A percentile compares a stretch with the other conserved stretches of the same genome.
Evolutionary conservation across 2,888 invertebrate genomes (phyloP).

Genomic region (Euphydryas editha): DNA sequence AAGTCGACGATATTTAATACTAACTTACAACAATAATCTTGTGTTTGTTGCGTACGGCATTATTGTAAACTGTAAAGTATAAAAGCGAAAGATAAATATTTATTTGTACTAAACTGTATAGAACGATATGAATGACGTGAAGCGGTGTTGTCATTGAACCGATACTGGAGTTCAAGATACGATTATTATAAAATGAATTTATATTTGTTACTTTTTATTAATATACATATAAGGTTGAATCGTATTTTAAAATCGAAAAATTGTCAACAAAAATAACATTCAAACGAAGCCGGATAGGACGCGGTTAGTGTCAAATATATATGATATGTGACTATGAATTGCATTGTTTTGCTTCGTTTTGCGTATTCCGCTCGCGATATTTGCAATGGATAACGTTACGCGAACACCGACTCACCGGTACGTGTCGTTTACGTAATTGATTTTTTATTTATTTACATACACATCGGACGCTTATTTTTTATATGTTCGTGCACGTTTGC

Average conservation of each 20-base stretch:
- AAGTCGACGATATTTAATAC: too few relatives aligned
- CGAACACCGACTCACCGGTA: conserved; percentile 29
- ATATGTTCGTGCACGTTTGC: background rate
- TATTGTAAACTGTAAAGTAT: too few relatives aligned
- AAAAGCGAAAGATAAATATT: too few relatives aligned
- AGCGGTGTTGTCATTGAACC: too few relatives aligned
- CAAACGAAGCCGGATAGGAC: conserved; percentile 1
- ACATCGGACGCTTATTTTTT: background rate
- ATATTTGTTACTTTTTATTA: too few relatives aligned
- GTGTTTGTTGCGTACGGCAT: too few relatives aligned
- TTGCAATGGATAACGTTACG: conserved; percentile 23
- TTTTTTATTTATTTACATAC: conserved; percentile 42
- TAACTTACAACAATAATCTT: too few relatives aligned
- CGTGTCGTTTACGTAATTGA: conserved; percentile 58
- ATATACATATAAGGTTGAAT: background rate
- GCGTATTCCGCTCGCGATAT: conserved; percentile 23
- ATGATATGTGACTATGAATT: conserved; percentile 24
- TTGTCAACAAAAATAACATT: background rate
- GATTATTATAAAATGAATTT: too few relatives aligned
- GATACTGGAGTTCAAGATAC: too few relatives aligned
- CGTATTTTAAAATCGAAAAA: background rate
- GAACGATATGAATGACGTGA: too few relatives aligned
- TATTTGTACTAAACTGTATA: too few relatives aligned
- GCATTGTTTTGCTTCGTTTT: conserved; percentile 27
- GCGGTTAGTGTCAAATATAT: conserved; percentile 14